These are phyloP conservation scores for Picus viridis DNA, from an alignment of 2,797 vertebrate species.

Conservation along the genomic window DNA sequence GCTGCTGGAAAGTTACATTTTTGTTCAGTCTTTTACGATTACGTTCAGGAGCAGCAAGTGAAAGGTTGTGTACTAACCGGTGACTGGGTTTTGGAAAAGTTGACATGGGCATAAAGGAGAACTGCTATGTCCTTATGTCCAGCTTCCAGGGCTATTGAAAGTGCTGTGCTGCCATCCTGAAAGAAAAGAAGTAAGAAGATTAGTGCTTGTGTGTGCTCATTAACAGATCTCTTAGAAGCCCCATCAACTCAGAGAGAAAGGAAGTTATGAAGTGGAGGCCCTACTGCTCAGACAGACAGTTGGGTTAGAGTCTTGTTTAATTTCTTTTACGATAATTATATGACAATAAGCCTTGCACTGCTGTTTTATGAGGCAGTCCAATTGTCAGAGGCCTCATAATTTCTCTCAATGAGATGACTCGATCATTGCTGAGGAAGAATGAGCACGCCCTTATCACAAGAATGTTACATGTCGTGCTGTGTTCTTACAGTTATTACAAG, in stretches of 20 bases:
- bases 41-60: neutral
- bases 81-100: slow-evolving; percentile 96
- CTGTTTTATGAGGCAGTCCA: slow-evolving; percentile 19
- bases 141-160: slow-evolving; percentile 97
- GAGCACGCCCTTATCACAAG: neutral
- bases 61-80: slow-evolving; percentile 82
- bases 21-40: neutral
- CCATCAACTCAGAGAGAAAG: neutral
- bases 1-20: neutral
- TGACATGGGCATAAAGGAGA: slow-evolving; percentile 94
- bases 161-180: slow-evolving; percentile 94
- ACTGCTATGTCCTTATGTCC: slow-evolving; percentile 98
- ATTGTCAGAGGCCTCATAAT: slow-evolving; percentile 21
- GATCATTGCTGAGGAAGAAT: slow-evolving; percentile 3
- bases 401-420: neutral
- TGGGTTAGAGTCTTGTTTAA: slow-evolving; percentile 8
- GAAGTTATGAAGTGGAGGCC: neutral
- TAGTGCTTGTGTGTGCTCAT: neutral
- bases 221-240: neutral
- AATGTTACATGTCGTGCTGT: neutral
- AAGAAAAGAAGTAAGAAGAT: neutral
- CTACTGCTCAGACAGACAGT: neutral
- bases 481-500: neutral
- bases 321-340: slow-evolving; percentile 47
- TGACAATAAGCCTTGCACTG: slow-evolving; percentile 6